A percentile compares a stretch with the other conserved stretches of the same genome.
phyloP scores from a whole-genome alignment of 2,888 invertebrate species.

The Eucriotettix oculatus region DNA sequence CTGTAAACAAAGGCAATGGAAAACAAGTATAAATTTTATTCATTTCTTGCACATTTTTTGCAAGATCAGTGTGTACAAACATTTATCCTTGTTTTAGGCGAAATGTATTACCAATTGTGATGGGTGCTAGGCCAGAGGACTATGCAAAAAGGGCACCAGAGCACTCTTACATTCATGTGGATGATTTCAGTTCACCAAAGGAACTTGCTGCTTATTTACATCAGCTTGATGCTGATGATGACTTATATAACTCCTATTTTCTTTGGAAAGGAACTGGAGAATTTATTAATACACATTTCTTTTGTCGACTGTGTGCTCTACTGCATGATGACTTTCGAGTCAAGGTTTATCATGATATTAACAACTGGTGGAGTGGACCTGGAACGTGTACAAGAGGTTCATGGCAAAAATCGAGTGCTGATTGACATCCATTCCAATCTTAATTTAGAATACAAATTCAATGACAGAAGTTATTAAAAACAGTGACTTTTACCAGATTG shows the following conservation, averaged over 20 bases:
- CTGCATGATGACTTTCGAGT: conserved; percentile 25
- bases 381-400: background rate
- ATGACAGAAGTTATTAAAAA: too few species aligned
- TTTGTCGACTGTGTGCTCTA: conserved; percentile 39
- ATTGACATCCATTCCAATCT: too few species aligned
- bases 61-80: too few species aligned
- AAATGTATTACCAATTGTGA: conserved; percentile 32
- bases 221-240: conserved; percentile 28
- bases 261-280: conserved; percentile 40
- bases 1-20: too few species aligned
- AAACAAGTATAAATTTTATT: too few species aligned
- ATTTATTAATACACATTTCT: conserved; percentile 30
- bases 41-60: too few species aligned
- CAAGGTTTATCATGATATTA: conserved; percentile 24
- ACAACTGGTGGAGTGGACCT: conserved; percentile 25
- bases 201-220: conserved; percentile 31
- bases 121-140: conserved; percentile 33
- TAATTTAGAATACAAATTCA: too few species aligned
- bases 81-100: conserved; percentile 23
- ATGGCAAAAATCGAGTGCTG: background rate
- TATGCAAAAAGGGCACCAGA: conserved; percentile 29
- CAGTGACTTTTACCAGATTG: too few species aligned
- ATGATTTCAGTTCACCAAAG: conserved; percentile 31
- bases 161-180: conserved; percentile 33
- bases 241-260: conserved; percentile 34